A percentile compares a stretch with the other conserved stretches of the same genome.
Evolutionary conservation across 1,140 invertebrate species (phyloP).

Genomic region (Papilio xuthus): DNA sequence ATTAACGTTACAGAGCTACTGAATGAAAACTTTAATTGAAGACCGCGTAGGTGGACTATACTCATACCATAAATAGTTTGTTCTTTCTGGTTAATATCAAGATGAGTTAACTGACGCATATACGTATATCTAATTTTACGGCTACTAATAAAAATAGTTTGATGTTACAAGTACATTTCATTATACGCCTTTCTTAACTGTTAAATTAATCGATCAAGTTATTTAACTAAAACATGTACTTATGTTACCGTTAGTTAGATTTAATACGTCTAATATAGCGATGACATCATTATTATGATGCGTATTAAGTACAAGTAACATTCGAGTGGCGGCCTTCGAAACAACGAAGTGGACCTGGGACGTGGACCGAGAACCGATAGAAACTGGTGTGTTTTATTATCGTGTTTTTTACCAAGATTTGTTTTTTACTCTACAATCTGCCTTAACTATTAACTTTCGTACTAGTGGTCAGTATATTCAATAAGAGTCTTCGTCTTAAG

Average conservation of each 20-base stretch:
- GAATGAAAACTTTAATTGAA: background rate
- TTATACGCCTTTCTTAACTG: no score
- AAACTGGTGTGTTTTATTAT: background rate
- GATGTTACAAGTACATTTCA: no score
- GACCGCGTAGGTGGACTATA: background rate
- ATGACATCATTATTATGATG: constrained; percentile 17
- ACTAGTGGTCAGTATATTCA: no score
- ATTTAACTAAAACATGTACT: background rate
- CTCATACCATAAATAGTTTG: background rate
- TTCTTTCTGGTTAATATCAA: background rate
- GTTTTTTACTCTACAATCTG: background rate
- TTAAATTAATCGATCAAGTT: no score
- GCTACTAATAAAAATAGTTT: no score
- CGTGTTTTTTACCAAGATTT: background rate
- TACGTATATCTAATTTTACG: no score
- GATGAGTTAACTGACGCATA: background rate
- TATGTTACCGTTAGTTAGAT: background rate
- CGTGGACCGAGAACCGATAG: background rate
- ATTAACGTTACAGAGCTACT: background rate
- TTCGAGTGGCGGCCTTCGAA: constrained; percentile 20
- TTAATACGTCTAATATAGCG: constrained; percentile 6
- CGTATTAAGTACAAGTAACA: constrained; percentile 18
- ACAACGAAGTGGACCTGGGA: background rate
- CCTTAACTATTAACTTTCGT: background rate
- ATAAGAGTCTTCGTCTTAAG: no score